Conservation (phyloP, 2,888 invertebrate genomes). For the Lasioglossum villosulum region DNA sequence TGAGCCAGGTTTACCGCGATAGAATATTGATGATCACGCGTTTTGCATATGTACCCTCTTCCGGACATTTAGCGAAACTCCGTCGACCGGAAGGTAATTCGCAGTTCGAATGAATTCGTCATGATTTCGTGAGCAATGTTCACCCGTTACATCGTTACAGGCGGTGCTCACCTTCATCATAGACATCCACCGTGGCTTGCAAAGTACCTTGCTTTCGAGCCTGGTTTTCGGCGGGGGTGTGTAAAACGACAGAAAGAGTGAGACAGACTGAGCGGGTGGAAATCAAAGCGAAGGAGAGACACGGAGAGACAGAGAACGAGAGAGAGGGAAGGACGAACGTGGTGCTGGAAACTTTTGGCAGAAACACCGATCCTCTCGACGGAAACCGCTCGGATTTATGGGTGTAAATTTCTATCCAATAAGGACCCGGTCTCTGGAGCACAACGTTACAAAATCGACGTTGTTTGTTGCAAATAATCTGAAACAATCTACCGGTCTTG, state of each 20-base stretch:
- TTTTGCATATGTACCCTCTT: constrained; percentile 69
- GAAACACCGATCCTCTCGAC: constrained; percentile 78
- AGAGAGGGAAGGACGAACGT: constrained; percentile 29
- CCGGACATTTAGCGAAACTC: constrained; percentile 70
- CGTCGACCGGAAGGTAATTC: constrained; percentile 70
- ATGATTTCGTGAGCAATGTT: constrained; percentile 68
- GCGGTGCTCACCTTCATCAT: constrained; percentile 63
- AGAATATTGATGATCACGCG: constrained; percentile 69
- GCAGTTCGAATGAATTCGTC: constrained; percentile 70
- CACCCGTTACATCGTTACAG: constrained; percentile 76
- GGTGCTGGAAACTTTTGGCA: constrained; percentile 72
- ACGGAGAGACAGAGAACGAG: constrained; percentile 40
- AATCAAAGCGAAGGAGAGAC: constrained; percentile 43
- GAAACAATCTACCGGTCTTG: neutral
- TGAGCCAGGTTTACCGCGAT: constrained; percentile 63
- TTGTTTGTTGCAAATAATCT: neutral
- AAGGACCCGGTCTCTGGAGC: constrained; percentile 60
- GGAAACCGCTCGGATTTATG: constrained; percentile 77
- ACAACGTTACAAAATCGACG: constrained; percentile 27
- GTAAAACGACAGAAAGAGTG: constrained; percentile 60
- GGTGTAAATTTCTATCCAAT: constrained; percentile 77
- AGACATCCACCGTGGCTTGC: constrained; percentile 67
- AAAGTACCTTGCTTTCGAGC: constrained; percentile 68
- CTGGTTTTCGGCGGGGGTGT: constrained; percentile 33
- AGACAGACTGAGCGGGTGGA: constrained; percentile 36